These are phyloP conservation scores for Toxotes lorentzi DNA, from an alignment of 2,797 vertebrate species.

Conservation along the genomic window DNA sequence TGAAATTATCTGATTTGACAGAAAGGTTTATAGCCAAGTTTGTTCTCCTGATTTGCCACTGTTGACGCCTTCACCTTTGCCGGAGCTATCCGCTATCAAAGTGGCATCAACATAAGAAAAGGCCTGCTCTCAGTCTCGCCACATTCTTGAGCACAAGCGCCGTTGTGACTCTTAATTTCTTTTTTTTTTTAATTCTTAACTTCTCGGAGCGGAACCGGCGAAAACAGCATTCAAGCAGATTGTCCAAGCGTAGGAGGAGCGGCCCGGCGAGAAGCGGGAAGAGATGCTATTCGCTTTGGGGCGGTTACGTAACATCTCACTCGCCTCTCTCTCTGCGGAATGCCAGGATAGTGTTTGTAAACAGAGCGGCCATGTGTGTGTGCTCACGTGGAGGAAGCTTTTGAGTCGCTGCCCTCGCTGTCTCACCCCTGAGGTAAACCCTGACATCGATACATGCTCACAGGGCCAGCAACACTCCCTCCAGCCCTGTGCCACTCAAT, in stretches of 20 bases:
- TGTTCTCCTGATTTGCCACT: conserved; percentile 2
- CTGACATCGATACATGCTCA: conserved; percentile 75
- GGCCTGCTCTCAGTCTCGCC: conserved; percentile 23
- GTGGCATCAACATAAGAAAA: conserved; percentile 36
- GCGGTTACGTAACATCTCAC: conserved; percentile 82
- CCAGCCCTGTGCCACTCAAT: conserved; percentile 60
- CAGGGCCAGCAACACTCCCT: conserved; percentile 69
- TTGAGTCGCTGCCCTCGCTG: conserved; percentile 79
- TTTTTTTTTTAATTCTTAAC: conserved; percentile 31
- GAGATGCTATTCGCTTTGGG: conserved; percentile 77
- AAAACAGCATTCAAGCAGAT: conserved; percentile 48
- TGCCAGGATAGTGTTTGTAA: conserved; percentile 92
- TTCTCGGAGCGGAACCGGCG: conserved; percentile 16
- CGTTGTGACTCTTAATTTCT: conserved; percentile 16
- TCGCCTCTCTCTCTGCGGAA: conserved; percentile 77
- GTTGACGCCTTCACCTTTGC: conserved; percentile 12
- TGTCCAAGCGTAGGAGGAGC: conserved; percentile 65
- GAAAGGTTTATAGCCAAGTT: neutral
- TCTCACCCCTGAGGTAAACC: conserved; percentile 83
- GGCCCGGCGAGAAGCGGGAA: conserved; percentile 48
- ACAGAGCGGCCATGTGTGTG: conserved; percentile 89
- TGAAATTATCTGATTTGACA: neutral
- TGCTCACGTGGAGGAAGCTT: conserved; percentile 83
- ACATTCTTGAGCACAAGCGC: conserved; percentile 13
- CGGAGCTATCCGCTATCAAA: conserved; percentile 16